Evolutionary conservation across 2,888 invertebrate genomes (phyloP).

Genomic region (Aphidoletes aphidimyza): DNA sequence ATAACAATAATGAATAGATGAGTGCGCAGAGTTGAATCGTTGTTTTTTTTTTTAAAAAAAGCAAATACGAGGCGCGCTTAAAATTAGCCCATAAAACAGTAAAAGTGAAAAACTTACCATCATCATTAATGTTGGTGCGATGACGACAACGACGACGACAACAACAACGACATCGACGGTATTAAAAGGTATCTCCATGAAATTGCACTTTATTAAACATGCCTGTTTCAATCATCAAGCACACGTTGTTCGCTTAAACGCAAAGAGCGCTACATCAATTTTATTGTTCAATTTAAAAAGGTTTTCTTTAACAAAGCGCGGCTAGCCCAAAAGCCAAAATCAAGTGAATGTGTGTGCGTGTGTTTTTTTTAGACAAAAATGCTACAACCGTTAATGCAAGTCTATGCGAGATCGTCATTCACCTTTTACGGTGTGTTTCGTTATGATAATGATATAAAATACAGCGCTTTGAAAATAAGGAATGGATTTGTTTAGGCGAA

Average conservation of each 20-base stretch:
- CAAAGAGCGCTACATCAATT: background rate
- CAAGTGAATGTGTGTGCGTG: too few relatives aligned
- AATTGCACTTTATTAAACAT: constrained; percentile 36
- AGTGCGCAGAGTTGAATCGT: background rate
- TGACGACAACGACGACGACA: too few relatives aligned
- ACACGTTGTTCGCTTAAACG: background rate
- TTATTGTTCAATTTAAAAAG: constrained; percentile 18
- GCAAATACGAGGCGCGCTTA: background rate
- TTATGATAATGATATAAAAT: background rate
- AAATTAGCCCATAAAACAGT: background rate
- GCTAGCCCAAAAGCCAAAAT: background rate
- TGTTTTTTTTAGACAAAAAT: too few relatives aligned
- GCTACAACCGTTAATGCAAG: too few relatives aligned
- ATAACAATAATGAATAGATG: constrained; percentile 28
- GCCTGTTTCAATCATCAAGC: constrained; percentile 28
- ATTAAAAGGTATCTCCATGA: constrained; percentile 11
- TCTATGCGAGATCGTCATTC: too few relatives aligned
- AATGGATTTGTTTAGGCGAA: background rate
- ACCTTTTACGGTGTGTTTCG: background rate
- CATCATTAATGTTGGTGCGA: background rate
- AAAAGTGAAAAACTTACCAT: constrained; percentile 6
- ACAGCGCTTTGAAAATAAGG: background rate
- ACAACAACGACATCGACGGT: background rate
- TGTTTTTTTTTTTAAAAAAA: background rate
- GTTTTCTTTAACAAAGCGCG: background rate